phyloP scores from a whole-genome alignment of 1,140 invertebrate species.

The Aphis gossypii region DNA sequence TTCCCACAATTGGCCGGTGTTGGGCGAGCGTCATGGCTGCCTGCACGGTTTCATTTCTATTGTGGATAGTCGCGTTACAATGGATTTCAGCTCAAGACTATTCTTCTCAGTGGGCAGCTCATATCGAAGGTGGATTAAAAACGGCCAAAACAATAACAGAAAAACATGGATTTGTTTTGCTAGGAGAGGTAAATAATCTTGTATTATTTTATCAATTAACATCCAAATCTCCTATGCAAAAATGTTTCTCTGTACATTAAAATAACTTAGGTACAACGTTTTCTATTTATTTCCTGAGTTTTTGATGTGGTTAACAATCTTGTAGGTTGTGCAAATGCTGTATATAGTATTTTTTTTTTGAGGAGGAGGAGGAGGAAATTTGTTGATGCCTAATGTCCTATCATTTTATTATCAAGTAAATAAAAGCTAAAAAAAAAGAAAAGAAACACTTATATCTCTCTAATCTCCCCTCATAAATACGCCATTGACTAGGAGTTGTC shows the following conservation, averaged over 20 bases:
- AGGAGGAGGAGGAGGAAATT: no score
- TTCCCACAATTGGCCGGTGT: constrained; percentile 41
- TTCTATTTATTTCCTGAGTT: background rate
- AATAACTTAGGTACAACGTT: background rate
- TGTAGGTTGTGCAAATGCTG: no score
- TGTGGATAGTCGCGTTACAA: constrained; percentile 25
- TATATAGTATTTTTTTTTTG: no score
- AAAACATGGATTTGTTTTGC: constrained; percentile 60
- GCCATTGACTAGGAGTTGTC: no score
- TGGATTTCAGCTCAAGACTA: constrained; percentile 53
- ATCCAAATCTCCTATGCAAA: background rate
- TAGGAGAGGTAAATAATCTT: constrained; percentile 61
- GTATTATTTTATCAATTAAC: background rate
- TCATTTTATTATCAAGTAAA: no score
- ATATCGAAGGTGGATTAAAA: constrained; percentile 61
- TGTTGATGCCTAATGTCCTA: no score
- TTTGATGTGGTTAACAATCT: no score
- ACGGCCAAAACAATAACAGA: constrained; percentile 59
- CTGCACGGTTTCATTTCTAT: constrained; percentile 44
- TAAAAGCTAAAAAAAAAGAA: no score
- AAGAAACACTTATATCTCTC: no score
- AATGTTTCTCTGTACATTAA: background rate
- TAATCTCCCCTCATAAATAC: no score
- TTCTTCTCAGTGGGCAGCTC: constrained; percentile 62
- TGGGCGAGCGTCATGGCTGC: constrained; percentile 47